Evolutionary conservation across 1,140 invertebrate species (phyloP), one percentile per base, ranked within the genome.

Genomic region (Scaptodrosophila lebanonensis): DNA sequence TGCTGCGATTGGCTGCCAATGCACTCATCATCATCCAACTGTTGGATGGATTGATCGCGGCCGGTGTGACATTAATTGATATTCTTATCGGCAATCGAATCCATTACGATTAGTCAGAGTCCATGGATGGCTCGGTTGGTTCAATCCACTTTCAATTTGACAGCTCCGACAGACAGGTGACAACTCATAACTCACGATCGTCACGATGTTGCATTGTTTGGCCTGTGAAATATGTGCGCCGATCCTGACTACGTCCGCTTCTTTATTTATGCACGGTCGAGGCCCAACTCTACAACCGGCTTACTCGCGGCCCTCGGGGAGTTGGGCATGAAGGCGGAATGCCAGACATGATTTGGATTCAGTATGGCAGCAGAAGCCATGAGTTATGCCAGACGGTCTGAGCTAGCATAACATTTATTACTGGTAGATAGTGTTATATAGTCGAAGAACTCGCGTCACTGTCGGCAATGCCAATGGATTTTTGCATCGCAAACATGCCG

Each of bases 81-180:
- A 85, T 85, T 83, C 83, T 85, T 85, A 85, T 85, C 83, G 70
- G 43, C 67, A 58, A 85, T 85, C 69, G 71, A 68, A 58, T 25
- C 20, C 40, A 63, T 77, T 62, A 56, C 70, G 66, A 66, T 71
- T 66, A 72, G 56, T 64, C 70, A 65, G 52, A 52, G 36, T 54
- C 53, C 30, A 33, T 51, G 43, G 50, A 56, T 61, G 50, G 45
- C 38, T 38, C 54, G 49, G 63, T 38, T 51, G 49, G 63, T 66
- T 75, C 83, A 85, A 83, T 83, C 83, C 83, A 84, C 83, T 85
- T 85, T 85, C 83, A 65, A 85, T 85, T 85, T 85, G 83, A 85
- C 83, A 85, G 69, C 48, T 54, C 48, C 76, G 73, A 85, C 83
- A 85, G 83, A 85, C 83, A 85, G 77, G 83, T 85, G 83, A 85